Percentiles rank a stretch among this genome's conserved stretches.
phyloP scores from a whole-genome alignment of 1,140 invertebrate genomes.

The Heliconius melpomene region DNA sequence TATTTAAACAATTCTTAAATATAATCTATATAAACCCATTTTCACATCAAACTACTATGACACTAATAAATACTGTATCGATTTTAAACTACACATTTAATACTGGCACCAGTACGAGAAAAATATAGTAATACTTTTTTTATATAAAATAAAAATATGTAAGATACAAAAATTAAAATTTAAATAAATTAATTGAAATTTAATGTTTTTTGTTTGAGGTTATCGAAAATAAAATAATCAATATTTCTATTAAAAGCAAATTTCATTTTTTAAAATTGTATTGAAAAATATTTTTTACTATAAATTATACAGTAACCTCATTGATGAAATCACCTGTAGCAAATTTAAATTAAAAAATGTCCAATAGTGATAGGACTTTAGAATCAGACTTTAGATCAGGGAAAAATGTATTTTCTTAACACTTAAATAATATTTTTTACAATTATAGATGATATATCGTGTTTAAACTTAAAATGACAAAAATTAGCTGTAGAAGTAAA shows the following conservation, averaged over 20 bases:
- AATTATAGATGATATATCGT: background rate
- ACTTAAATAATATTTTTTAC: too few species aligned
- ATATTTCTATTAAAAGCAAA: too few species aligned
- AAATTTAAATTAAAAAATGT: too few species aligned
- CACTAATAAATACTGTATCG: background rate
- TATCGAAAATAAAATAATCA: too few species aligned
- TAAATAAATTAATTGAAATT: too few species aligned
- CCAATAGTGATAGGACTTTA: too few species aligned
- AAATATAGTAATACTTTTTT: background rate
- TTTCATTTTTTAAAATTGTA: too few species aligned
- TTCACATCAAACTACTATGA: constrained; percentile 17
- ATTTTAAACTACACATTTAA: background rate
- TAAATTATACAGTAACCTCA: too few species aligned
- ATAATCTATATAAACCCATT: constrained; percentile 24
- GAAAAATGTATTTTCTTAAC: too few species aligned
- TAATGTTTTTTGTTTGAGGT: background rate
- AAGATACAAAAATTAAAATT: background rate
- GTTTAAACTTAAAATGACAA: background rate
- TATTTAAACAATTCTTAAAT: constrained; percentile 1
- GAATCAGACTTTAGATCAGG: too few species aligned
- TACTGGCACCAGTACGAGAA: background rate
- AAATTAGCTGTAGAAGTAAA: background rate
- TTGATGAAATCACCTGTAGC: too few species aligned
- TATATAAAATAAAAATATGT: background rate
- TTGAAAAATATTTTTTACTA: too few species aligned